Base-by-base conservation (phyloP, 1,140 invertebrate species). In the Caerostris darwini region DNA sequence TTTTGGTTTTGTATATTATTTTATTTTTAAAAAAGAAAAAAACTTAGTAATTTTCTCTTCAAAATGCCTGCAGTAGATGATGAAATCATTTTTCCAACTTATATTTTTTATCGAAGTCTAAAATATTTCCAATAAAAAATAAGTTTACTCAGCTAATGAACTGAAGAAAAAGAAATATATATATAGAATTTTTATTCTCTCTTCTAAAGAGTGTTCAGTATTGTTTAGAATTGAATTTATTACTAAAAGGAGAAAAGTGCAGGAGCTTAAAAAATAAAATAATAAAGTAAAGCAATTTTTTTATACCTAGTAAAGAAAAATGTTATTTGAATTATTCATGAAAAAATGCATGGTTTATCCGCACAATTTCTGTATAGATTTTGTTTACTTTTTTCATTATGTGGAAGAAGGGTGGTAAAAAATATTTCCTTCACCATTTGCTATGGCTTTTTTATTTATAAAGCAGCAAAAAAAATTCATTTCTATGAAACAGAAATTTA, bases 321-420 rank as follows among this genome's bases (percentile, higher is more conserved):
- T 56, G 19, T 91, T 91, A 59, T 57, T 58, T 91, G 71, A 91
- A 91, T 91, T 81, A 91, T 91, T 91, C 71, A 91, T 81, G 57
- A 82, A 91, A 59, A 61, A 91, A 81, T 77, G 14, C n/a, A 5
- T 53, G n/a, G 8, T 59, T 50, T 50, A 12, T 81, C 54, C 19
- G 19, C 2, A 3, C 19, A 10, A 1, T 81, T 81, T 53, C 59
- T 81, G 19, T 3, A 10, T 8, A 7, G 34, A 8, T 50, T 71
- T 71, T 71, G 19, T 71, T 71, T 71, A 50, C 19, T 50, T 71
- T 34, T 34, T 71, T 19, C 10, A 71, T 34, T 19, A 7, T 34
- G 7, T 10, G 7, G 6, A 34, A 71, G 8, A 71, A 34, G 2
- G 2, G 34, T 34, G 34, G 50, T 10, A 8, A 7, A 10, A 69